phyloP scores from a whole-genome alignment of 2,888 invertebrate genomes.

The Heliothis peltigera region DNA sequence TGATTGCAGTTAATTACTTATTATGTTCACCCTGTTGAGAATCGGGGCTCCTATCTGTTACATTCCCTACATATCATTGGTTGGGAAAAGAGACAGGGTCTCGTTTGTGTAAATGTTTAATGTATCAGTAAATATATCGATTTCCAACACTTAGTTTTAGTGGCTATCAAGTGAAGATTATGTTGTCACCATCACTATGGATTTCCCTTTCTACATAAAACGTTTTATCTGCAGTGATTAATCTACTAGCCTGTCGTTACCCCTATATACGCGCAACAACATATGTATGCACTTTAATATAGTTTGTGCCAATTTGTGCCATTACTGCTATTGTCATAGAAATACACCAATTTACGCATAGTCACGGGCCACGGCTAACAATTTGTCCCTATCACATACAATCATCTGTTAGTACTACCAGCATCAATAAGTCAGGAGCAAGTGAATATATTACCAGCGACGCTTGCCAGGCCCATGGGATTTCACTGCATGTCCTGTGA shows the following conservation, averaged over 20 bases:
- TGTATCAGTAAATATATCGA: background rate
- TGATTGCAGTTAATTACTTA: background rate
- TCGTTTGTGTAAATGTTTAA: background rate
- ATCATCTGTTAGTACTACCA: conserved; percentile 35
- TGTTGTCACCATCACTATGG: background rate
- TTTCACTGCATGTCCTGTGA: conserved; percentile 43
- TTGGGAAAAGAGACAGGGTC: background rate
- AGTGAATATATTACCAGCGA: conserved; percentile 51
- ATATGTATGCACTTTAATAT: conserved; percentile 27
- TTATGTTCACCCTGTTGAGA: background rate
- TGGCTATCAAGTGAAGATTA: background rate
- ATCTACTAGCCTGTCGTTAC: background rate
- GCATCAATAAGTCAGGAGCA: conserved; percentile 51
- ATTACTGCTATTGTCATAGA: conserved; percentile 15
- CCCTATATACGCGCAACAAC: background rate
- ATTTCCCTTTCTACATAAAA: background rate
- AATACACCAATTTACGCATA: conserved; percentile 16
- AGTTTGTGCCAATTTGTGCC: background rate
- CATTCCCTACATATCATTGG: too few species aligned
- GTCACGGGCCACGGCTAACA: conserved; percentile 29
- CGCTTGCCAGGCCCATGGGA: conserved; percentile 33
- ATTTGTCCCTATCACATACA: conserved; percentile 45
- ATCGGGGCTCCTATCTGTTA: background rate
- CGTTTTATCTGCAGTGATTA: background rate
- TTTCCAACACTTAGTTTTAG: background rate